A percentile compares a stretch with the other conserved stretches of the same genome.
Evolutionary conservation across 2,113 vertebrate species (phyloP).

Genomic region (Lipotes vexillifer): DNA sequence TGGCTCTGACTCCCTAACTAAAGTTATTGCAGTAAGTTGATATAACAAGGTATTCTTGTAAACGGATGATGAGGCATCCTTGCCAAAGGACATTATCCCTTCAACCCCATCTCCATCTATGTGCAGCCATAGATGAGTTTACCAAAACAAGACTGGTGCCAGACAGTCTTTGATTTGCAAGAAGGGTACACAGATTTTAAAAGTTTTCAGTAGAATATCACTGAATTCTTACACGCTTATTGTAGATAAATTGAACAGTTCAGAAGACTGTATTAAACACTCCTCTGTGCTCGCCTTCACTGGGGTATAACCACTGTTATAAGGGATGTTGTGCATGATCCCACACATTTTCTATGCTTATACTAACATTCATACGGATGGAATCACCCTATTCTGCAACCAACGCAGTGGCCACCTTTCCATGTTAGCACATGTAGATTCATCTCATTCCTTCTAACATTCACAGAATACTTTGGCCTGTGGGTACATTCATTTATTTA

Average conservation of each 20-base stretch:
- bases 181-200: background rate
- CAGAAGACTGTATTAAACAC: background rate
- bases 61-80: background rate
- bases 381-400: background rate
- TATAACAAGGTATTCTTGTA: background rate
- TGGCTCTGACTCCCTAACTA: background rate
- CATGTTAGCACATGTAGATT: background rate
- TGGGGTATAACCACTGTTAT: background rate
- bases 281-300: background rate
- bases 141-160: background rate
- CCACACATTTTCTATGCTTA: background rate
- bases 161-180: background rate
- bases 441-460: background rate
- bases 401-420: background rate
- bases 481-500: background rate
- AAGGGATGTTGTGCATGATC: rapidly evolving
- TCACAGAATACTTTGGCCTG: background rate
- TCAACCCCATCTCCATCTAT: background rate
- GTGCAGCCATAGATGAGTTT: background rate
- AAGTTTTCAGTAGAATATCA: background rate
- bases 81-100: background rate
- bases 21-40: background rate
- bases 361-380: rapidly evolving
- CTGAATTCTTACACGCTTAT: background rate
- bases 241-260: background rate